Base-by-base conservation (phyloP, 2,888 invertebrate species). In the Junonia oenone region DNA sequence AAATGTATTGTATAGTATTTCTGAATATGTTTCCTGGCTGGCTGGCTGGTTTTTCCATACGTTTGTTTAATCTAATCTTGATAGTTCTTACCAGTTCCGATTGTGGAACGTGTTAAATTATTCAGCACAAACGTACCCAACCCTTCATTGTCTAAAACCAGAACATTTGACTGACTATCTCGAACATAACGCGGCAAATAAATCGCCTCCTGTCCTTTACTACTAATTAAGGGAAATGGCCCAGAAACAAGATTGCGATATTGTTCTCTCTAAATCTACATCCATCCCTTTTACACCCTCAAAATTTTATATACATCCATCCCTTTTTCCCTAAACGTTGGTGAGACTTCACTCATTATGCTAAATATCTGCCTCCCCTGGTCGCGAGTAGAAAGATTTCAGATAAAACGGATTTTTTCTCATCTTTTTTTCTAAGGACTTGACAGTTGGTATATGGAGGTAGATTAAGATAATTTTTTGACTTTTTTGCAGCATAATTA, bases 191-290 rank as follows among this genome's bases (percentile, higher is more conserved):
- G 75, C 66, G 43, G 43, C 66, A 75, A 75, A 82, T 75, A 81
- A 81, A 88, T 83, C 72, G 80, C 76, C 76, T 74, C 76, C 81
- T 85, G 87, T 86, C 86, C 83, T 79, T 69, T 71, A 76, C 73
- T 72, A 84, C 90, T 91, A 90, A 91, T 91, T 90, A 90, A 90
- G 85, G 85, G 81, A 89, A 91, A 91, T 90, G 90, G 90, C 73
- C 88, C 74, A 89, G 91, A 91, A 91, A 91, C 91, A 91, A 91
- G 90, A 91, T 91, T 91, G 90, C 81, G 89, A 86, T 88, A 90
- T 90, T 90, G 90, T 90, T 81, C 85, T 82, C 82, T 74, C 73
- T 72, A 75, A 78, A 80, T 68, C 69, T 67, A 60, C 59, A 31
- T 2, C 73, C 54, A 0, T 80, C 82, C 51, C 68, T 50, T 35